phyloP scores from a whole-genome alignment of 2,797 vertebrate species.

The Tapera naevia region DNA sequence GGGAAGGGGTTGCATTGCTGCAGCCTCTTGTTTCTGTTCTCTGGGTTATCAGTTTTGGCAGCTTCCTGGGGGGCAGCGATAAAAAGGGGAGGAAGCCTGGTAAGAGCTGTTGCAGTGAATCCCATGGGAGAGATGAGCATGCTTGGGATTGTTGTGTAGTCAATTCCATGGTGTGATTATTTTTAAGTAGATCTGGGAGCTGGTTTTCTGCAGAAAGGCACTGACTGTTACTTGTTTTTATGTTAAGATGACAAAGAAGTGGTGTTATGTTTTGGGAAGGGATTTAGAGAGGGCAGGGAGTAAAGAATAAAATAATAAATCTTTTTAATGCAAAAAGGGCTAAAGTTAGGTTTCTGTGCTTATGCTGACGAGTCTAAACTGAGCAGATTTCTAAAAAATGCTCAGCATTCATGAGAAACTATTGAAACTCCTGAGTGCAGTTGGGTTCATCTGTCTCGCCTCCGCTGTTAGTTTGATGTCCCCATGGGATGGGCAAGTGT shows the following conservation, averaged over 20 bases:
- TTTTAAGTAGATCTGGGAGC: conserved; percentile 10
- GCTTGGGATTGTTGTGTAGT: conserved; percentile 9
- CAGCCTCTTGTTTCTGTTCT: background rate
- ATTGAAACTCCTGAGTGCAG: background rate
- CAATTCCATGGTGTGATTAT: background rate
- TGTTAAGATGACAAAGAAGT: background rate
- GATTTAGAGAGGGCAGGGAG: background rate
- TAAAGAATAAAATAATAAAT: conserved; percentile 21
- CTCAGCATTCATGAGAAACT: conserved; percentile 19
- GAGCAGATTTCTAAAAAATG: background rate
- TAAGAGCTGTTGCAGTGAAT: background rate
- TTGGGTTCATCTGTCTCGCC: background rate
- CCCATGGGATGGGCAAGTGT: background rate
- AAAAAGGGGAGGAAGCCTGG: background rate
- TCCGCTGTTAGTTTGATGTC: background rate
- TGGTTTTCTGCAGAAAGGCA: background rate
- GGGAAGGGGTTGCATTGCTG: background rate
- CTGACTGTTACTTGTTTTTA: conserved; percentile 24
- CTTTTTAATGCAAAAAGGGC: background rate
- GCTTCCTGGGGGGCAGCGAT: background rate
- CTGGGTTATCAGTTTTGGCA: background rate
- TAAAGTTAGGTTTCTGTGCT: background rate
- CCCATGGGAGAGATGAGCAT: background rate
- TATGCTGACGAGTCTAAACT: conserved; percentile 3
- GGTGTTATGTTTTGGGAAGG: conserved; percentile 30